Evolutionary conservation across 1,140 invertebrate species (phyloP), one percentile per base, ranked within the genome.

Genomic region (Magallana angulata): DNA sequence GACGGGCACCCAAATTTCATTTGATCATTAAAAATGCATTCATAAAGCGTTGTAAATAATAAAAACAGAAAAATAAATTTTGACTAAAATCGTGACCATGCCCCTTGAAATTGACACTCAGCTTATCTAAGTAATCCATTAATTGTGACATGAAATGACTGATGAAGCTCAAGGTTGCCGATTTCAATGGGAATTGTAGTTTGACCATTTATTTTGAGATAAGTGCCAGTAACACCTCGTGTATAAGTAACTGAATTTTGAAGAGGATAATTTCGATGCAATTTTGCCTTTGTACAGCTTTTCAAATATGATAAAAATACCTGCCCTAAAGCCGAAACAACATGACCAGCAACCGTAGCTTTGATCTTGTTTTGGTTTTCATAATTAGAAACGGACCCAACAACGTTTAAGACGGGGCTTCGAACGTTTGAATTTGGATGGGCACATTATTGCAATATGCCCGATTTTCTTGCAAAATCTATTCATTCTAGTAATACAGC

Each of bases 381-480:
- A 48, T 76, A 9, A 1, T 11, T 24, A 76, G 8, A 18, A 18
- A 48, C n/a, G 9, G 36, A 6, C 12, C 24, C 36, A 24, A 30
- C 11, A 76, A 76, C 11, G 71, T 11, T 76, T 76, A 30, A 0
- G 24, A 24, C 24, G 71, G 71, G 71, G 71, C 71, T 76, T 76
- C 3, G 71, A 18, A 18, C 9, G 24, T 24, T 48, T 12, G 16
- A 12, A 12, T 76, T 48, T 76, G 11, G 71, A 76, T 76, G 1
- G n/a, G 18, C 71, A 76, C 71, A 76, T 76, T 76, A 16, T 76
- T 1, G 7, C 71, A 76, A 76, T 76, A 18, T 76, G 71, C 11
- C 71, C 71, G 11, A 76, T 76, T 76, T 76, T 76, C 36, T 76
- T 76, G 18, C 71, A 76, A 24, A 24, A 2, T 76, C 18, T 30